Base-by-base conservation (phyloP, 2,797 vertebrate species). In the Anas bahamensis region DNA sequence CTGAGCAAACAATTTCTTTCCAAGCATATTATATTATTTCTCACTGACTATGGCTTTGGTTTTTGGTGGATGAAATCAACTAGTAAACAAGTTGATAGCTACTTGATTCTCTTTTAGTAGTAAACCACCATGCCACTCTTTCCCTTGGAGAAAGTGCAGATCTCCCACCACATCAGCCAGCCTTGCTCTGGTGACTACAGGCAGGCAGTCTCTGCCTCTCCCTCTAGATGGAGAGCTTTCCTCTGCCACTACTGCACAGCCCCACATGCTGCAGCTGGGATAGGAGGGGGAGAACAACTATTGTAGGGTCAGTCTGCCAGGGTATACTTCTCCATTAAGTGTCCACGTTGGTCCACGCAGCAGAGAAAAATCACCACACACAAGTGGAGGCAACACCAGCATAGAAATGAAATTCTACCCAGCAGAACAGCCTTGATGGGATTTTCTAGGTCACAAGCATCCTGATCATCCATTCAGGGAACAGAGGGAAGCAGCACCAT, bases 191-290 rank as follows among this genome's bases (percentile, higher is more conserved):
- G 39, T 4, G 33, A 52, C 23, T 16, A 16, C 39, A 31, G 15
- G 10, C 31, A 41, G 41, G 33, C 9, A 10, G 69, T 57, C 61
- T n/a, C 12, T 16, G 44, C 57, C 48, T 48, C 52, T 41, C 35
- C 83, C 73, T 89, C 57, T 50, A 91, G 88, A 44, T 77, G 88
- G 89, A 55, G 65, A 82, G 80, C n/a, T 91, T 56, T 10, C 29
- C 79, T 74, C 61, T 39, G 61, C 42, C 61, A 66, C 31, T 2
- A 1, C 35, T 31, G 23, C 44, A 9, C 39, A 48, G 64, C 73
- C 69, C 37, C 6, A 0, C 10, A 5, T 0, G 2, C 35, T 23
- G 10, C 57, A 60, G 10, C 28, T 24, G 37, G n/a, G 22, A 39
- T 19, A 60, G 39, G 4, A 7, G 5, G 23, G 15, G 31, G 22